Evolutionary conservation across 2,113 vertebrate genomes (phyloP).

Genomic region (Prinia subflava): DNA sequence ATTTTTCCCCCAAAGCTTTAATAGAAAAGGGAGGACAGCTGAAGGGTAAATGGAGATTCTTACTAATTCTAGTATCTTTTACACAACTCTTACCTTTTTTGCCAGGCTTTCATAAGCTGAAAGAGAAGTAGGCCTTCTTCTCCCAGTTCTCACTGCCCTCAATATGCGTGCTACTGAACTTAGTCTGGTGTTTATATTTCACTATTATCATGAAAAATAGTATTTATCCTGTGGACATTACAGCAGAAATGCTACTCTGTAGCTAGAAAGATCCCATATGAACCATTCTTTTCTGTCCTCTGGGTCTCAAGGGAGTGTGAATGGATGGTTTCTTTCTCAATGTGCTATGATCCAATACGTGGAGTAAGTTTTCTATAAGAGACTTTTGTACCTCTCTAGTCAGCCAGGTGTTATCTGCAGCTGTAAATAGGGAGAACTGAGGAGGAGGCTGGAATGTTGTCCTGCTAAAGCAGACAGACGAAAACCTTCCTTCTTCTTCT

Average conservation of each 20-base stretch:
- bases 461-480: neutral
- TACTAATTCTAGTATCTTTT: neutral
- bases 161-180: neutral
- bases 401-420: neutral
- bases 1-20: neutral
- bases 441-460: neutral
- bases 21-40: slow-evolving; percentile 26
- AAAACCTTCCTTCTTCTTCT: neutral
- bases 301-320: neutral
- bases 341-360: neutral
- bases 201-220: neutral
- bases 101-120: neutral
- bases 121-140: neutral
- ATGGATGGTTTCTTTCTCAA: neutral
- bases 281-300: neutral
- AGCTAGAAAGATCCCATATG: neutral
- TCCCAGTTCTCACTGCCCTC: neutral
- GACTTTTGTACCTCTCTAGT: neutral
- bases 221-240: neutral
- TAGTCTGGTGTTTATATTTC: neutral
- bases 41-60: neutral
- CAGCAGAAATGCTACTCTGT: neutral
- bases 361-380: neutral
- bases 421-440: neutral
- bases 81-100: neutral